phyloP scores from a whole-genome alignment of 2,797 vertebrate genomes.

The Botia almorhae region DNA sequence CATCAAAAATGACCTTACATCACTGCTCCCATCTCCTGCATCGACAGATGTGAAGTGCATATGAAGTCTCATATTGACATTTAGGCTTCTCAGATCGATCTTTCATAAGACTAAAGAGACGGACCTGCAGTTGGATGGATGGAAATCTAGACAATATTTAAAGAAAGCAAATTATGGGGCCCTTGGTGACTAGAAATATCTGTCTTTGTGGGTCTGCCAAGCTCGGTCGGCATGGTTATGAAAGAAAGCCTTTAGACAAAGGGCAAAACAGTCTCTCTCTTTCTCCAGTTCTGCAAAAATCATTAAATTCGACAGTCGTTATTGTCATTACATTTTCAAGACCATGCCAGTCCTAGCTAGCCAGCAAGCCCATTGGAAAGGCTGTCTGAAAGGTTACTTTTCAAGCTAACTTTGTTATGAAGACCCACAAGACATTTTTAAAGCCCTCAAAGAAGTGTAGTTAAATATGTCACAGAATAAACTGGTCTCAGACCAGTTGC shows the following conservation, averaged over 20 bases:
- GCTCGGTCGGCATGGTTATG: constrained; percentile 64
- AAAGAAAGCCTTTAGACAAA: constrained; percentile 68
- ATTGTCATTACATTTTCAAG: constrained; percentile 73
- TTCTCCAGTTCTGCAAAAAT: constrained; percentile 74
- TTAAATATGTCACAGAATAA: constrained; percentile 31
- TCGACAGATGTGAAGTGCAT: constrained; percentile 15
- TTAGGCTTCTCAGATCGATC: not conserved
- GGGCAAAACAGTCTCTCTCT: constrained; percentile 63
- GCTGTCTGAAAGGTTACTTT: constrained; percentile 62
- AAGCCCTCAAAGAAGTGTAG: constrained; percentile 34
- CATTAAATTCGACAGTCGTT: constrained; percentile 74
- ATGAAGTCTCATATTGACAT: constrained; percentile 24
- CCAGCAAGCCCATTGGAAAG: constrained; percentile 62
- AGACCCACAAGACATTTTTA: constrained; percentile 53
- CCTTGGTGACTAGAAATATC: constrained; percentile 56
- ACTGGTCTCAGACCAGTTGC: constrained; percentile 37
- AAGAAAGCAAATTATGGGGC: constrained; percentile 59
- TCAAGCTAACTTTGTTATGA: constrained; percentile 57
- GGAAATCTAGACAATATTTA: constrained; percentile 61
- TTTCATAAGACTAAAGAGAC: constrained; percentile 19
- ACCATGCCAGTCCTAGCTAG: constrained; percentile 60
- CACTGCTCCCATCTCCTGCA: constrained; percentile 65
- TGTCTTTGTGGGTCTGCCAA: constrained; percentile 61
- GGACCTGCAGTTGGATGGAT: constrained; percentile 44
- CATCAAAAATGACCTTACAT: not conserved